These are phyloP conservation scores for Choristoneura fumiferana DNA, from an alignment of 1,140 invertebrate genomes.

Conservation along the genomic window DNA sequence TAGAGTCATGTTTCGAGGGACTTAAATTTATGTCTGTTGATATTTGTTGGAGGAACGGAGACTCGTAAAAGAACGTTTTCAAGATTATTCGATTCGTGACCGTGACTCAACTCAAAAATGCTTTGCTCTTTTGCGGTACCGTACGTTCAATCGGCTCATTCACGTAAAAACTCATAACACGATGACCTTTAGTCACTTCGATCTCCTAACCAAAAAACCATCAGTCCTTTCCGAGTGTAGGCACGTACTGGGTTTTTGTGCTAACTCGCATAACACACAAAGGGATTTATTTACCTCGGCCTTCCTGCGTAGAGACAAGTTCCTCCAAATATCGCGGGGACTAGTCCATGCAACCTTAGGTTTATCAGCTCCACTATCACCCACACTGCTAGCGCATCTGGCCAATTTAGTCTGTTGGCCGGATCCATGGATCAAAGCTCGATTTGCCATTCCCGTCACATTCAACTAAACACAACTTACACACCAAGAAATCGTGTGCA, in stretches of 20 bases:
- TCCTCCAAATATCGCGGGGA: slow-evolving; percentile 72
- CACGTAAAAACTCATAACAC: too few species aligned
- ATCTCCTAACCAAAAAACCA: too few species aligned
- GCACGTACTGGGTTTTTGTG: too few species aligned
- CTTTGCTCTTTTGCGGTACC: too few species aligned
- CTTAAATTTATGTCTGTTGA: slow-evolving; percentile 1
- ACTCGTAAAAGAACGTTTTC: not conserved
- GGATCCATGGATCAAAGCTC: slow-evolving; percentile 47
- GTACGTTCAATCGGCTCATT: too few species aligned
- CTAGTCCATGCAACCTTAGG: slow-evolving; percentile 67
- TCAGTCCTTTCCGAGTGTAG: too few species aligned
- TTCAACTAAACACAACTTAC: slow-evolving; percentile 25
- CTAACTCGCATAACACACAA: slow-evolving; percentile 20
- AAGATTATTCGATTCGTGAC: too few species aligned
- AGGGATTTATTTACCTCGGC: slow-evolving; percentile 56
- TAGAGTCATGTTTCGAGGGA: slow-evolving; percentile 5
- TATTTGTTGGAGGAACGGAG: not conserved
- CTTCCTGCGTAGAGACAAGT: slow-evolving; percentile 69
- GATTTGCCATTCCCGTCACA: slow-evolving; percentile 62
- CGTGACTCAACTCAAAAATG: too few species aligned
- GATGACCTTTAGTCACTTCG: too few species aligned
- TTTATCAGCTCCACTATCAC: slow-evolving; percentile 61
- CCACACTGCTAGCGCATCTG: slow-evolving; percentile 66
- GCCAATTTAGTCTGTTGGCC: slow-evolving; percentile 54
- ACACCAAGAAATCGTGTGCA: slow-evolving; percentile 20